These are phyloP conservation scores for Peribatodes rhomboidaria DNA, from an alignment of 2,888 invertebrate species.

Conservation along the genomic window DNA sequence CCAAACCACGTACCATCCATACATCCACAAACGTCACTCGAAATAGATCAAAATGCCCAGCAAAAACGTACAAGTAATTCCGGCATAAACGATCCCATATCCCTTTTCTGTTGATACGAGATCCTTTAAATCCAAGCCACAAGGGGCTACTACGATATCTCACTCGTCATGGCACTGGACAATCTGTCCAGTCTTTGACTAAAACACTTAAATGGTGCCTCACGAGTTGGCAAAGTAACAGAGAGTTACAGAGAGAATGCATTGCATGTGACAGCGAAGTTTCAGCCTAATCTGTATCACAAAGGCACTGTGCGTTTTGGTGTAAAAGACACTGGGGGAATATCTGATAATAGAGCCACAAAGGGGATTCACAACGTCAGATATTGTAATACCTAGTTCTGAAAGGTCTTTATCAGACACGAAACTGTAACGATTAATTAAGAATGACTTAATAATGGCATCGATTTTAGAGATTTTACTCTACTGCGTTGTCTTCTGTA, in stretches of 20 bases:
- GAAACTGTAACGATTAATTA: too few relatives aligned
- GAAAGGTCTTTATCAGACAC: neutral
- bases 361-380: neutral
- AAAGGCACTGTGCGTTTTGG: slow-evolving; percentile 27
- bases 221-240: slow-evolving; percentile 9
- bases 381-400: neutral
- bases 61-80: slow-evolving; percentile 67
- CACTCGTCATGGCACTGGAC: slow-evolving; percentile 6
- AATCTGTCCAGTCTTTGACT: slow-evolving; percentile 9
- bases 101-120: slow-evolving; percentile 63
- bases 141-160: slow-evolving; percentile 47
- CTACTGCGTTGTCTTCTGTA: too few relatives aligned
- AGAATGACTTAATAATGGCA: too few relatives aligned
- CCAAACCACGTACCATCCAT: slow-evolving; percentile 18
- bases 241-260: slow-evolving; percentile 29
- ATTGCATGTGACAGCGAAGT: slow-evolving; percentile 27
- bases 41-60: slow-evolving; percentile 59
- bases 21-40: slow-evolving; percentile 46
- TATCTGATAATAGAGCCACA: neutral
- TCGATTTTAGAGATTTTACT: too few relatives aligned
- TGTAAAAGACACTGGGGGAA: slow-evolving; percentile 9
- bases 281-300: slow-evolving; percentile 18
- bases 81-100: slow-evolving; percentile 62
- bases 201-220: slow-evolving; percentile 10
- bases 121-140: slow-evolving; percentile 71